These are phyloP conservation scores for Amia ocellicauda DNA, from an alignment of 2,113 vertebrate genomes.

Conservation along the genomic window DNA sequence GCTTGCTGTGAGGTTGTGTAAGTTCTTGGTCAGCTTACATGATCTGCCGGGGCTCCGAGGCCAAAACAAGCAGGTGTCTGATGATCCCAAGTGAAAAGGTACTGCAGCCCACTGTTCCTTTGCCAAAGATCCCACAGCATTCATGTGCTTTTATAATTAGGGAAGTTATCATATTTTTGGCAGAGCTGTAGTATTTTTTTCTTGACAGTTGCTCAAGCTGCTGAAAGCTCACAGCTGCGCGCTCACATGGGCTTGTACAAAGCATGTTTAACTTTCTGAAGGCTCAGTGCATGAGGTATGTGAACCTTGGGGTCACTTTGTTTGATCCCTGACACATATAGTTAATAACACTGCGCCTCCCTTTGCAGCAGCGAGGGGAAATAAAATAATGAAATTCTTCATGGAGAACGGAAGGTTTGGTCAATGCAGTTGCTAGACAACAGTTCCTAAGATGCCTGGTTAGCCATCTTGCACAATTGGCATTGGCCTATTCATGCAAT, in stretches of 20 bases:
- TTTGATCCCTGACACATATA: constrained; percentile 30
- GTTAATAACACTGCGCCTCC: constrained; percentile 28
- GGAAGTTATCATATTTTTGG: constrained; percentile 25
- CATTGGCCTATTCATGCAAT: constrained; percentile 27
- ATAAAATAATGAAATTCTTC: neutral
- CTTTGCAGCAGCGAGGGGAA: neutral
- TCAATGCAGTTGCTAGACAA: constrained; percentile 10
- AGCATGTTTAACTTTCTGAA: constrained; percentile 6
- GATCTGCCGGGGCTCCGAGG: constrained; percentile 16
- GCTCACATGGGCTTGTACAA: neutral
- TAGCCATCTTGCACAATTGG: constrained; percentile 32
- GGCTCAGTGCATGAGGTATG: constrained; percentile 23
- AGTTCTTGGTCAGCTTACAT: constrained; percentile 29
- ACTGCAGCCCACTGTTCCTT: neutral
- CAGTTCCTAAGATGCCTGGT: constrained; percentile 2
- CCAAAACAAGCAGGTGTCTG: constrained; percentile 41
- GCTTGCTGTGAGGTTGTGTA: constrained; percentile 36
- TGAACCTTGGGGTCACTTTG: constrained; percentile 27
- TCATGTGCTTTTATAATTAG: constrained; percentile 32
- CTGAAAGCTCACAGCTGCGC: constrained; percentile 26
- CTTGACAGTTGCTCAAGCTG: constrained; percentile 7
- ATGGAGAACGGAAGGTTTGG: neutral
- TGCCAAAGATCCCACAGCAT: constrained; percentile 24
- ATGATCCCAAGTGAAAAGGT: neutral
- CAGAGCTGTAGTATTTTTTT: constrained; percentile 19